Base-by-base conservation (phyloP, 2,797 vertebrate species). In the Balearica regulorum region DNA sequence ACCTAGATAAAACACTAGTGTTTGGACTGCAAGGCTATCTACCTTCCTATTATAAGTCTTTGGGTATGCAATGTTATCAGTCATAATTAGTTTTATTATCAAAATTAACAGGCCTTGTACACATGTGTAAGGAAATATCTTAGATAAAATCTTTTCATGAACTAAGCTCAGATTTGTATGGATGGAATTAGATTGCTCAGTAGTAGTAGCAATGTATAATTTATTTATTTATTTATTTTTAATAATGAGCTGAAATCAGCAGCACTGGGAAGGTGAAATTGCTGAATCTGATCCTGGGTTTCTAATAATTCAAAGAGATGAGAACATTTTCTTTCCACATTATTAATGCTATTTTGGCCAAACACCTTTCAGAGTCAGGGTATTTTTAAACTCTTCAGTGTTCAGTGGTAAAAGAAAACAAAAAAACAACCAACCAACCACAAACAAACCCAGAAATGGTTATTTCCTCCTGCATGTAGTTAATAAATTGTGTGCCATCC, bases 61-160 rank as follows among this genome's bases (percentile, higher is more conserved):
- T 68, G 11, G 15, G 21, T 68, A 46, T 68, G 28, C 19, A 77
- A 29, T 24, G 6, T 79, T 94, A 94, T 90, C 46, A 77, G 13
- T 58, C 66, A 62, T 82, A 94, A 95, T 93, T 87, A 66, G n/a
- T 62, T 95, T 75, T 89, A 51, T 84, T 84, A 87, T 60, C 19
- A 89, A 84, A 96, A 79, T 89, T 76, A 87, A 84, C 14, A 90
- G 14, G 8, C 2, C 35, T 68, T 76, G 25, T 79, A 81, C 49
- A 81, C 35, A 4, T 8, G 39, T 54, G 44, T 72, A 51, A 83
- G 29, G 26, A 89, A 80, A 81, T 87, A 79, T 24, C 22, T 88
- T 41, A 77, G 62, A 96, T 81, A 92, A 88, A 83, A 75, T 87
- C 31, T 86, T 78, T 71, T 70, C 22, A 73, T 89, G 60, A 92